phyloP scores from a whole-genome alignment of 2,113 vertebrate genomes.

The Raja brachyura region DNA sequence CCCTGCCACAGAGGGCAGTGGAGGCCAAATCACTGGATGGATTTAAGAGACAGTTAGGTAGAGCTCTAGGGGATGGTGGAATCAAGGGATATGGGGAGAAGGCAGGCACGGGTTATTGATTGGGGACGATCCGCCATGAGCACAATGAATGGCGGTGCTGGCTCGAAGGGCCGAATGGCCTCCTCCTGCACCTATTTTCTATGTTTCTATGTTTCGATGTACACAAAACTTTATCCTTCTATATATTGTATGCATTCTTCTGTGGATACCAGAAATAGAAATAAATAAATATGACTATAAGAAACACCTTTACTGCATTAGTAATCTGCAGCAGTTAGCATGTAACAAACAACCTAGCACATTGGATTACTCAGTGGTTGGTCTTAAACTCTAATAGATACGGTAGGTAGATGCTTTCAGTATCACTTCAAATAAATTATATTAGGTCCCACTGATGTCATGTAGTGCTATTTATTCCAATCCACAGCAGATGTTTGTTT shows the following conservation, averaged over 20 bases:
- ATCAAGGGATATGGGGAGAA: no score
- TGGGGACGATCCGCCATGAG: no score
- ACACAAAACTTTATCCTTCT: not conserved
- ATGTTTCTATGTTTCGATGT: no score
- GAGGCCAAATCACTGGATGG: no score
- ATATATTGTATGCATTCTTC: not conserved
- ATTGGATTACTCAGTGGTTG: not conserved
- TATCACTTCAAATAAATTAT: slow-evolving; percentile 18
- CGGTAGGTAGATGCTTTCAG: not conserved
- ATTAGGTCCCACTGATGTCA: slow-evolving; percentile 13
- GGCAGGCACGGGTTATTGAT: no score
- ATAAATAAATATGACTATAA: not conserved
- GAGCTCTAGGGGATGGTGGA: no score
- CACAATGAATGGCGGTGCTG: no score
- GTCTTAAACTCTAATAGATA: not conserved
- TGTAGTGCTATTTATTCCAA: not conserved
- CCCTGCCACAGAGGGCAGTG: no score
- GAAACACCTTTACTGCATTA: not conserved
- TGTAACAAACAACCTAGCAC: not conserved
- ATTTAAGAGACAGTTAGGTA: no score
- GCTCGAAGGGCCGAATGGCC: no score
- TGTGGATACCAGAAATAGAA: not conserved
- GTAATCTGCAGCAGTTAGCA: not conserved
- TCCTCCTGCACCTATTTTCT: no score
- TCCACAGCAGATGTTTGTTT: not conserved